Base-by-base conservation (phyloP, 2,113 vertebrate species). In the Heliornis fulica region DNA sequence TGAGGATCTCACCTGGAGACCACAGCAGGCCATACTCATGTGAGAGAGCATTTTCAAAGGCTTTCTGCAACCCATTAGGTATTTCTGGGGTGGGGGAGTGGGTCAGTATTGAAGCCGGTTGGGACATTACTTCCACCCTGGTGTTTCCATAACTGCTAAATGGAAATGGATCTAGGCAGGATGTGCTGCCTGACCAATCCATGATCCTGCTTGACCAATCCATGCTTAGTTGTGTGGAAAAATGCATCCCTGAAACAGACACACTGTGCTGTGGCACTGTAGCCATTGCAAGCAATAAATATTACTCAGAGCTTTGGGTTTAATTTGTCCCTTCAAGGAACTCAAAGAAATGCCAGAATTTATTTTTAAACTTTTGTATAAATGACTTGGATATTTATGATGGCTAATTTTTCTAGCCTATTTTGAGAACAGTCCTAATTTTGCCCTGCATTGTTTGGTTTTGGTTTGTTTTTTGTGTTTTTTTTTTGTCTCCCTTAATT, bases 331-430 rank as follows among this genome's bases (percentile, higher is more conserved):
- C 36, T 93, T 94, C 60, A 26, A 87, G 85, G 82, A 82, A 74
- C 82, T 71, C 75, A 71, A 65, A 79, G 15, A 61, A 87, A 87
- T 50, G 65, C 53, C 61, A 85, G 40, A 36, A 68, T 79, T 90
- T 92, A 96, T 97, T 97, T 97, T 96, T 96, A 94, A 86, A 69
- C 83, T 88, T 91, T 92, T 68, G 32, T 69, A 63, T 89, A 92
- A 93, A 26, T 9, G 15, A 61, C 45, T 91, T 92, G 77, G 96
- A 68, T 97, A 82, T 90, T 96, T 94, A 83, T 74, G 43, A 94
- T 93, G 57, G 64, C 50, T 95, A 59, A 65, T 76, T 90, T 83
- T 93, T 78, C 64, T 93, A 90, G 84, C 61, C 64, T 96, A 74
- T 94, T 95, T 91, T 43, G 28, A 50, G 61, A 94, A 76, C 57